phyloP scores from a whole-genome alignment of 2,888 invertebrate species.

The Helleia helle region DNA sequence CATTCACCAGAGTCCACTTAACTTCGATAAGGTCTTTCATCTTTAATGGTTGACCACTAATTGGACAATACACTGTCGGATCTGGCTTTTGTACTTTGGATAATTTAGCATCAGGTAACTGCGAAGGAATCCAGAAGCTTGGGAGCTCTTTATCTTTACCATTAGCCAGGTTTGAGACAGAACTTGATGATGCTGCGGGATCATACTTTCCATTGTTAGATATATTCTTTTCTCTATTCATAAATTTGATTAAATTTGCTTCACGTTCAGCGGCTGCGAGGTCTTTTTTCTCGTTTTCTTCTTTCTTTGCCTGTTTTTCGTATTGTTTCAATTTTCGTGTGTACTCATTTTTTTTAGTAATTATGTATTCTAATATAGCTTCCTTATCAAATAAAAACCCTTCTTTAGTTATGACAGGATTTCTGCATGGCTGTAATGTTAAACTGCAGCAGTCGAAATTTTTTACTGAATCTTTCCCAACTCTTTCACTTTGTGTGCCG shows the following conservation, averaged over 20 bases:
- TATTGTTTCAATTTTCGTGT: conserved; percentile 92
- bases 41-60: conserved; percentile 83
- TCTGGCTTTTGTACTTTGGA: conserved; percentile 69
- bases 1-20: conserved; percentile 92
- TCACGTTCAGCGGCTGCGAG: conserved; percentile 82
- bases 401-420: conserved; percentile 88
- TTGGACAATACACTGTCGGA: conserved; percentile 53
- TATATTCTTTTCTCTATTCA: conserved; percentile 87
- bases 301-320: conserved; percentile 87
- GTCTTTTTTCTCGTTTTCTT: conserved; percentile 80
- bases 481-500: conserved; percentile 86
- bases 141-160: conserved; percentile 87
- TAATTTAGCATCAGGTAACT: conserved; percentile 88
- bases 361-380: conserved; percentile 94
- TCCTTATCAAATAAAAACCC: conserved; percentile 98
- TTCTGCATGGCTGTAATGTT: conserved; percentile 95
- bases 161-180: conserved; percentile 86
- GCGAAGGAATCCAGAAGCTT: conserved; percentile 97
- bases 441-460: conserved; percentile 98
- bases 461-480: conserved; percentile 93
- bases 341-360: conserved; percentile 94
- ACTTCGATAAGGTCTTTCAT: conserved; percentile 94
- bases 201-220: conserved; percentile 59
- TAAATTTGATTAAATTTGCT: conserved; percentile 83
- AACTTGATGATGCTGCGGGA: conserved; percentile 42